phyloP scores from a whole-genome alignment of 2,888 invertebrate species.

The Thymelicus sylvestris region DNA sequence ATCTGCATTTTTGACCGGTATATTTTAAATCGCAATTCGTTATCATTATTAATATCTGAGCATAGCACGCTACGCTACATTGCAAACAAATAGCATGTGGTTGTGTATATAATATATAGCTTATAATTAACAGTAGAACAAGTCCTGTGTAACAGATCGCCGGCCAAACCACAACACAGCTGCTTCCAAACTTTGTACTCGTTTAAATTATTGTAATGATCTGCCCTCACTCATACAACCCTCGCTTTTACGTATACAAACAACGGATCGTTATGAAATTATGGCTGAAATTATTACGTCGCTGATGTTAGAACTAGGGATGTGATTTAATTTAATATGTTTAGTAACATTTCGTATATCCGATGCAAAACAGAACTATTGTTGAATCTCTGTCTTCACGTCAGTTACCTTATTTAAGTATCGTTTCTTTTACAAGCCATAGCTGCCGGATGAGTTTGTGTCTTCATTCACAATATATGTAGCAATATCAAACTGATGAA shows the following conservation, averaged over 20 bases:
- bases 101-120: background rate
- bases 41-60: too few species aligned
- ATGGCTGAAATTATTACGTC: background rate
- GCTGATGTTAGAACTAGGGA: background rate
- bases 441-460: too few species aligned
- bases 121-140: constrained; percentile 43
- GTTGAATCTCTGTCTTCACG: too few species aligned
- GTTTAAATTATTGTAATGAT: constrained; percentile 34
- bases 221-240: constrained; percentile 9
- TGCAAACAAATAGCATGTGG: too few species aligned
- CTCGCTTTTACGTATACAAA: background rate
- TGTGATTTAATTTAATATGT: background rate
- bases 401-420: too few species aligned
- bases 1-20: too few species aligned
- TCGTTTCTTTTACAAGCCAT: too few species aligned
- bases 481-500: too few species aligned
- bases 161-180: constrained; percentile 27
- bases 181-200: constrained; percentile 29
- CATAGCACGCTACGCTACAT: too few species aligned
- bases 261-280: constrained; percentile 5
- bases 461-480: too few species aligned
- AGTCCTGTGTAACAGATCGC: constrained; percentile 44
- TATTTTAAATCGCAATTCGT: too few species aligned
- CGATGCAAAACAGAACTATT: too few species aligned
- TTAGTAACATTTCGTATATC: background rate